These are phyloP conservation scores for Lasioglossum oenotherae DNA, from an alignment of 2,888 invertebrate species.

Conservation along the genomic window DNA sequence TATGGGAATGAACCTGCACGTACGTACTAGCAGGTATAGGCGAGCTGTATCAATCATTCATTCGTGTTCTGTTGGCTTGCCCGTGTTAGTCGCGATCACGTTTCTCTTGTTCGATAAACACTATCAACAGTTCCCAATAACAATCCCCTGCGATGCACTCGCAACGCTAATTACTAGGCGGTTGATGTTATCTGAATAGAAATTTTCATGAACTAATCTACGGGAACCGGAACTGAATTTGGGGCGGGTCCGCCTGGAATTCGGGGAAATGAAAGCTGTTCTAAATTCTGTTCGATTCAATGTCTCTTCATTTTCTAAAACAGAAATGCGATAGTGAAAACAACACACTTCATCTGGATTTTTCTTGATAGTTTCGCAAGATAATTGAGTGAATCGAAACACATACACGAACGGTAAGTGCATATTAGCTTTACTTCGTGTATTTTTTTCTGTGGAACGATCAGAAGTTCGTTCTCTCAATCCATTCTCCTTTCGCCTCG, in stretches of 20 bases:
- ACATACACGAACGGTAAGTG: too few relatives aligned
- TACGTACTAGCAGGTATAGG: background rate
- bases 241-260: background rate
- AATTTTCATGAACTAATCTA: background rate
- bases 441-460: background rate
- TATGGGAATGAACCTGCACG: background rate
- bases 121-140: background rate
- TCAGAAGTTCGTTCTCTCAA: background rate
- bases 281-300: background rate
- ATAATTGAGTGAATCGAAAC: too few relatives aligned
- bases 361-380: too few relatives aligned
- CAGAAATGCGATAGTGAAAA: background rate
- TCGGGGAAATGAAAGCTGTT: background rate
- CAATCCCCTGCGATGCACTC: background rate
- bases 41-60: slow-evolving; percentile 13
- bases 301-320: background rate
- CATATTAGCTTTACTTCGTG: background rate
- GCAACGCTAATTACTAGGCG: background rate
- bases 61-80: background rate
- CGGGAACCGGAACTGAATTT: background rate
- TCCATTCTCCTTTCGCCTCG: background rate
- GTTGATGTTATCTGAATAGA: background rate
- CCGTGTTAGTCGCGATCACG: background rate
- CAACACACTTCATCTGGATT: background rate
- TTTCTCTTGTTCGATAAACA: background rate